These are phyloP conservation scores for Brachypteracias leptosomus DNA, from an alignment of 2,113 vertebrate species.

Conservation along the genomic window DNA sequence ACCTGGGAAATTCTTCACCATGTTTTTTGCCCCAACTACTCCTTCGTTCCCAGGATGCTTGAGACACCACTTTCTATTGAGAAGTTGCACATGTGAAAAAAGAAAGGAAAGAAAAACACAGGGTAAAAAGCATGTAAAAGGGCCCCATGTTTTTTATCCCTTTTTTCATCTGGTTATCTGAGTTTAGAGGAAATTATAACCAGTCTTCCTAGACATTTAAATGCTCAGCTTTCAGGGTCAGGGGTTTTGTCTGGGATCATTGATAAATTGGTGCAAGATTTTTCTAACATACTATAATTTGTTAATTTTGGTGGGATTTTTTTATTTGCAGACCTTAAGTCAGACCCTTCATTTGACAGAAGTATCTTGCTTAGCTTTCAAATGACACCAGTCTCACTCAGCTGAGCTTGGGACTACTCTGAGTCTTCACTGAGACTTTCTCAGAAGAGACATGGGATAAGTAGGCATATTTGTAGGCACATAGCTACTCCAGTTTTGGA, in stretches of 20 bases:
- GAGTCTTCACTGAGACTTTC: not conserved
- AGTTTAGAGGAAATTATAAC: not conserved
- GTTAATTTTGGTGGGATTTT: fast-evolving
- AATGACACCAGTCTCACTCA: not conserved
- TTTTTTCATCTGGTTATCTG: not conserved
- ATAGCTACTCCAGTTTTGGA: not conserved
- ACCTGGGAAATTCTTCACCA: not conserved
- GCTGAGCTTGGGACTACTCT: not conserved
- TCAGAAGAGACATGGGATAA: not conserved
- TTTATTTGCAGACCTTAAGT: not conserved
- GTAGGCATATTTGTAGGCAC: not conserved
- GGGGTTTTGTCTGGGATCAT: not conserved
- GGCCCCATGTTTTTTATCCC: not conserved
- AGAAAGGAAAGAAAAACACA: not conserved
- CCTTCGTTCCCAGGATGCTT: not conserved
- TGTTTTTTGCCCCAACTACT: not conserved
- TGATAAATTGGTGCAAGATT: not conserved
- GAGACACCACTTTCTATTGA: not conserved
- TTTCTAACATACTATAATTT: not conserved
- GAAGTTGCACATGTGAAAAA: not conserved
- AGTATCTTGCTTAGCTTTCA: not conserved
- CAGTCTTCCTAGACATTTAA: not conserved
- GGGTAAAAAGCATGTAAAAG: not conserved
- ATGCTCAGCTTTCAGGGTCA: not conserved
- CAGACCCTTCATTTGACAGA: not conserved